These are phyloP conservation scores for Elachura formosa DNA, from an alignment of 2,113 vertebrate species.

Conservation along the genomic window DNA sequence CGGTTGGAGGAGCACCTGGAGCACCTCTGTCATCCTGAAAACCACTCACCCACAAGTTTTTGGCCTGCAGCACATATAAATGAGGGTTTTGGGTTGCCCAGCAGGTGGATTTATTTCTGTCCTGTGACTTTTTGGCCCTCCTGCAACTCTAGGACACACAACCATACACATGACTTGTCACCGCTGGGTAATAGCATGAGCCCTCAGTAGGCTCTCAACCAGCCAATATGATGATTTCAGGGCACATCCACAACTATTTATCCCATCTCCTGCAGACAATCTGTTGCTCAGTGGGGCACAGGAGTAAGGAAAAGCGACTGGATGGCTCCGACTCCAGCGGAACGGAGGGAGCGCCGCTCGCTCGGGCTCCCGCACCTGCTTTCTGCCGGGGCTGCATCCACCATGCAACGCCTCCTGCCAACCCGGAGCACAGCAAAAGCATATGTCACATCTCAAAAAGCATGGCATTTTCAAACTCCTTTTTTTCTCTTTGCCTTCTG, in stretches of 20 bases:
- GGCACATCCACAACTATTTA: background rate
- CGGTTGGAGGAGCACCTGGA: background rate
- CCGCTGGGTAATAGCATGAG: background rate
- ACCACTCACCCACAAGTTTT: background rate
- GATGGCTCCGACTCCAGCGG: background rate
- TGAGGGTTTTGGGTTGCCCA: background rate
- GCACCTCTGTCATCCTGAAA: background rate
- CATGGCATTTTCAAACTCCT: conserved; percentile 47
- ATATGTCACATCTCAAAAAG: conserved; percentile 60
- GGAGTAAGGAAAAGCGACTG: background rate
- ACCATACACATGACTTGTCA: rapidly evolving
- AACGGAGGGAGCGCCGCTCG: background rate
- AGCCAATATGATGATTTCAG: background rate
- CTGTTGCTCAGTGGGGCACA: background rate
- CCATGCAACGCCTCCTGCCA: conserved; percentile 41
- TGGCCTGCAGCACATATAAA: rapidly evolving
- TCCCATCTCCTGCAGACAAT: background rate
- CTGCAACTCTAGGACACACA: background rate
- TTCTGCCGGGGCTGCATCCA: conserved; percentile 33
- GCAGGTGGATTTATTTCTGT: background rate
- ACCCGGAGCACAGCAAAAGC: conserved; percentile 30
- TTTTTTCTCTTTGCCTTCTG: conserved; percentile 63
- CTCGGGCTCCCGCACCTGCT: conserved; percentile 35
- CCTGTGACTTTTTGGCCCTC: background rate
- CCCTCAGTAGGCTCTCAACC: background rate